Base-by-base conservation (phyloP, 2,888 invertebrate species). In the Cantharis flavilabris region DNA sequence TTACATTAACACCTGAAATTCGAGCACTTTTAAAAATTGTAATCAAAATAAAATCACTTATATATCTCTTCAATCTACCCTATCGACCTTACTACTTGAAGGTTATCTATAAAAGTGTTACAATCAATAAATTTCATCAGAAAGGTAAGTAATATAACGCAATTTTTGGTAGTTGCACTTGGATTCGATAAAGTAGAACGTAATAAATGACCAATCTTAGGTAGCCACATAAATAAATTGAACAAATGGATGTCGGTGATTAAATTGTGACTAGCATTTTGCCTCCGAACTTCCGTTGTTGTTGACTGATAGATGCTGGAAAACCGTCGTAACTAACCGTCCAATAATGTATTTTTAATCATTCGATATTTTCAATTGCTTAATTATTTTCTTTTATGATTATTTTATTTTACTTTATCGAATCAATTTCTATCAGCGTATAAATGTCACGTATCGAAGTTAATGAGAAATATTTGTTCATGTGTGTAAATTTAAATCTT, bases 71-170 rank as follows among this genome's bases (percentile, higher is more conserved):
- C 20, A 67, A 67, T 67, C 65, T 67, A 23, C 65, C 26, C 65
- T 13, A 67, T 23, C 18, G 65, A 67, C 65, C 26, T 67, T 67
- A 67, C 26, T 67, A 67, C 65, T 67, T 14, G 65, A 67, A 23
- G 26, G 65, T 49, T 49, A 49, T 49, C 49, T 49, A 49, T 75
- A 78, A 78, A 77, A 81, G 82, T 82, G 78, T 80, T 79, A 81
- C 80, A 83, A 83, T 83, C 83, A 78, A 83, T 83, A 83, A 82
- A 82, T 83, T 80, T 81, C 81, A 79, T 80, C 72, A 75, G 81
- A 82, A 78, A 84, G 82, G 82, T 82, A 82, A 81, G 81, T 81
- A 81, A 83, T 81, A 82, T 82, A 82, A 81, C 81, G 80, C 80
- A 80, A 75, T 76, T 79, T 78, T 78, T 82, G 79, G 77, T 77